Base-by-base conservation (phyloP, 1,140 invertebrate species). In the Nebria ingens region DNA sequence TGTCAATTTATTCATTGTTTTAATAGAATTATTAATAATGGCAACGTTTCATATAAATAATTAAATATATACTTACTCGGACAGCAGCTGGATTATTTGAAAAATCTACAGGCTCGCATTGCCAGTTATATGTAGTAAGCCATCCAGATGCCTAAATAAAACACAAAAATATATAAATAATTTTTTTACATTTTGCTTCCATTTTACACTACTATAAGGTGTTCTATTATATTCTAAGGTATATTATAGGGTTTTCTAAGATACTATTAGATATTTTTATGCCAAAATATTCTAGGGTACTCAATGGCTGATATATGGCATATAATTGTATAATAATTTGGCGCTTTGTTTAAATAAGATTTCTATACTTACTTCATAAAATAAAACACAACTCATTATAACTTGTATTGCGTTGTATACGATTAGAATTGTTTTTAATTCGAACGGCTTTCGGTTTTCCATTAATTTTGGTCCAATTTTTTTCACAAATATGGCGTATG, bases 321-420 rank as follows among this genome's bases (percentile, higher is more conserved):
- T 29, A 29, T 6, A 6, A 29, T 6, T 29, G 4, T 29, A 29
- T 29, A 6, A 4, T 6, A 29, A 29, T 29, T 6, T 29, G 4
- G 4, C 13, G 25, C 13, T 29, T 29, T 29, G 13, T 29, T 13
- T 29, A 29, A 29, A 6, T 6, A 29, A 4, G 13, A 29, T 29
- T 29, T 29, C 13, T 13, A 15, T 19, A 69, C 71, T 77, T 78
- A 90, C 87, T 81, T 89, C 85, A 64, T 84, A 79, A 71, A 90
- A 90, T 40, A 94, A 73, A 83, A 87, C 92, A 50, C 79, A 71
- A 63, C 86, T 90, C 65, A 92, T 86, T 64, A 91, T 63, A 52
- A 93, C 87, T 80, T 93, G 87, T 60, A 86, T 77, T 55, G 87
- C 75, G 76, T 96, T 95, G 72, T 96, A 96, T 51, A 79, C 71